Percentiles rank a stretch among this genome's conserved stretches.
Conservation (phyloP, 2,888 invertebrate genomes). For the Apamea anceps region DNA sequence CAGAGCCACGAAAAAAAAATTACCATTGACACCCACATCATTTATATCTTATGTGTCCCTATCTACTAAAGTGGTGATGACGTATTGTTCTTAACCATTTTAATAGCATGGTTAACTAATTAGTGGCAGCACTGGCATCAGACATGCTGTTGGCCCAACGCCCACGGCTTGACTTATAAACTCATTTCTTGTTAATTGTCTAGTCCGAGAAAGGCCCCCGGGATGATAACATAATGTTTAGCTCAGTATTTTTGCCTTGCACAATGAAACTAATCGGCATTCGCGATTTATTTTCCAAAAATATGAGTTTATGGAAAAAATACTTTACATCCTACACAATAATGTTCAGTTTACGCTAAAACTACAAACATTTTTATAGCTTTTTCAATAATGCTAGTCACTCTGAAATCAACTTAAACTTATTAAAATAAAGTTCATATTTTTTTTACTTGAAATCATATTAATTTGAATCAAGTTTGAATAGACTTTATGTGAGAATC, state of each 20-base stretch:
- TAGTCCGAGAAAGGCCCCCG: background rate
- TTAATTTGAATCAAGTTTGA: too few species aligned
- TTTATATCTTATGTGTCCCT: background rate
- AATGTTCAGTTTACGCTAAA: too few species aligned
- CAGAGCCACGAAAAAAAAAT: too few species aligned
- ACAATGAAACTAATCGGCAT: background rate
- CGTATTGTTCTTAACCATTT: constrained; percentile 29
- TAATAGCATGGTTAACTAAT: constrained; percentile 37
- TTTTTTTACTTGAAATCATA: too few species aligned
- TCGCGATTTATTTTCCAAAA: too few species aligned
- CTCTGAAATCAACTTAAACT: too few species aligned
- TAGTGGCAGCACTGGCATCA: constrained; percentile 18
- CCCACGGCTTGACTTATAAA: constrained; percentile 1
- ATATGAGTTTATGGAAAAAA: too few species aligned
- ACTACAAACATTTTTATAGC: too few species aligned
- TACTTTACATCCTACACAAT: too few species aligned
- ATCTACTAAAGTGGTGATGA: constrained; percentile 16
- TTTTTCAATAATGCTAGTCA: too few species aligned
- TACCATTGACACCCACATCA: too few species aligned
- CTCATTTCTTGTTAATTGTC: constrained; percentile 20
- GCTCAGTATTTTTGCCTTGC: background rate
- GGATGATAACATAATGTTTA: background rate
- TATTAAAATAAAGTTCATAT: too few species aligned
- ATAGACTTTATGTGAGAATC: background rate
- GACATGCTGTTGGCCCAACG: constrained; percentile 23